Evolutionary conservation across 37 sponge, comb jelly and placozoan species (phyloP), one percentile per base, ranked within the genome.

Genomic region (Beroe forskalii): DNA sequence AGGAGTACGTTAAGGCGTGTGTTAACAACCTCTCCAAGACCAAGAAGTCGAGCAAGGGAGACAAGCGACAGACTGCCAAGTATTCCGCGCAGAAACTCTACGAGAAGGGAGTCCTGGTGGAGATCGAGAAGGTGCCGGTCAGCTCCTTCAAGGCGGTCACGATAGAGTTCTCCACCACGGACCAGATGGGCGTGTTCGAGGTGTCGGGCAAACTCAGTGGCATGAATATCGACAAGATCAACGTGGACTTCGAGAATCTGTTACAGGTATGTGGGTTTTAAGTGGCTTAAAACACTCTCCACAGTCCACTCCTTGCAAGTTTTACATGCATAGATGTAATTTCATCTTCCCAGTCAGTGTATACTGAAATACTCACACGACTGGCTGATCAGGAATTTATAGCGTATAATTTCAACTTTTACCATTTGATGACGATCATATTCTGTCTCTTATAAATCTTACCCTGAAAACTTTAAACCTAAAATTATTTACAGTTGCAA

Each of bases 141-240:
- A 64, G 32, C 62, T 95, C 96, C 62, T 98, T 96, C 92, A 93
- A 91, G 43, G 95, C 94, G 92, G 96, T 94, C 41, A 90, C 91
- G 25, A 95, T 98, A 92, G 99, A 98, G 92, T 96, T 98, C 48
- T 91, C 94, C 20, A 27, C 90, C 3, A 92, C 96, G 4, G 93
- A 90, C 35, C 94, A 92, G 86, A 92, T 94, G 38, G 96, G 97
- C 22, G 64, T 76, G 67, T 98, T 98, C 94, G 95, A 98, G 25
- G 95, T 98, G 30, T 93, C 94, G 30, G 99, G 95, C 0, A 94
- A 94, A 62, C 93, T 98, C 63, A 67, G 96, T 69, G 99, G 99
- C 19, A 76, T 95, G 27, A 90, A 94, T 32, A 94, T 96, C 86
- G 97, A 98, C 67, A 95, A 94, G 48, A 95, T 98, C 20, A 93